Conservation (phyloP, 2,888 invertebrate species). For the Macrosiphum euphorbiae region DNA sequence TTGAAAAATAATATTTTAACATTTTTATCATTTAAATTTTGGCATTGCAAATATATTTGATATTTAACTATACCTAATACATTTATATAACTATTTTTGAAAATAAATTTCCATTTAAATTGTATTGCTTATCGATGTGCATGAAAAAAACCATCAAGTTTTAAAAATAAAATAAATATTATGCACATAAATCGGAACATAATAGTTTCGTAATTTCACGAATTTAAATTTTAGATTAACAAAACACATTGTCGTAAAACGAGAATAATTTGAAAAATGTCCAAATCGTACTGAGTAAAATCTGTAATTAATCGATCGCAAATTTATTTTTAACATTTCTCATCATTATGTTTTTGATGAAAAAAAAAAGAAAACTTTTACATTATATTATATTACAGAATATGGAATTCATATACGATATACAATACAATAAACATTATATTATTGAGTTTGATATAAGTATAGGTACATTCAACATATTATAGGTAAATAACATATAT, state of each 20-base stretch:
- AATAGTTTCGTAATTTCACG: neutral
- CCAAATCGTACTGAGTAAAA: neutral
- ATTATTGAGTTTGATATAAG: neutral
- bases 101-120: neutral
- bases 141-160: neutral
- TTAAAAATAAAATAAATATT: neutral
- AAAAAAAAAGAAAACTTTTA: neutral
- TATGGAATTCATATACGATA: neutral
- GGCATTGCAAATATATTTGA: neutral
- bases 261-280: neutral
- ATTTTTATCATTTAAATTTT: neutral
- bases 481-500: neutral
- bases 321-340: neutral
- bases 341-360: neutral
- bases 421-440: neutral
- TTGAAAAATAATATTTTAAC: neutral
- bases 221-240: slow-evolving; percentile 8
- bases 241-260: neutral
- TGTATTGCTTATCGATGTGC: neutral
- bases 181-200: neutral
- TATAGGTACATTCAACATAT: neutral
- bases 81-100: neutral
- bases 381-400: neutral
- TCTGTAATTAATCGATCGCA: slow-evolving; percentile 6
- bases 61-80: neutral